A percentile compares a stretch with the other conserved stretches of the same genome.
Evolutionary conservation across 2,113 vertebrate species (phyloP).

Genomic region (pig (Sus scrofa)): T2T-Sscrofa CM000813.6:2590001-2590500

Average conservation of each 20-base stretch:
- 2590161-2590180: background rate
- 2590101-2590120: background rate
- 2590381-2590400: too few species aligned
- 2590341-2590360: background rate
- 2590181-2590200: too few species aligned
- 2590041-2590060: fast-evolving
- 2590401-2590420: fast-evolving
- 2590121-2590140: too few species aligned
- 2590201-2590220: background rate
- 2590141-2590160: fast-evolving
- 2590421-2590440: background rate
- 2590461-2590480: fast-evolving
- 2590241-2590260: background rate
- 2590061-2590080: background rate
- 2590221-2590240: background rate
- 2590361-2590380: fast-evolving
- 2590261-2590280: fast-evolving
- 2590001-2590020: background rate
- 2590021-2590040: background rate
- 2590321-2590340: fast-evolving
- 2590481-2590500: background rate
- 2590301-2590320: too few species aligned
- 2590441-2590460: background rate
- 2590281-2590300: background rate
- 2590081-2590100: fast-evolving